These are phyloP conservation scores for Drosophila pectinifera DNA, from an alignment of 1,140 invertebrate species.

Conservation along the genomic window DNA sequence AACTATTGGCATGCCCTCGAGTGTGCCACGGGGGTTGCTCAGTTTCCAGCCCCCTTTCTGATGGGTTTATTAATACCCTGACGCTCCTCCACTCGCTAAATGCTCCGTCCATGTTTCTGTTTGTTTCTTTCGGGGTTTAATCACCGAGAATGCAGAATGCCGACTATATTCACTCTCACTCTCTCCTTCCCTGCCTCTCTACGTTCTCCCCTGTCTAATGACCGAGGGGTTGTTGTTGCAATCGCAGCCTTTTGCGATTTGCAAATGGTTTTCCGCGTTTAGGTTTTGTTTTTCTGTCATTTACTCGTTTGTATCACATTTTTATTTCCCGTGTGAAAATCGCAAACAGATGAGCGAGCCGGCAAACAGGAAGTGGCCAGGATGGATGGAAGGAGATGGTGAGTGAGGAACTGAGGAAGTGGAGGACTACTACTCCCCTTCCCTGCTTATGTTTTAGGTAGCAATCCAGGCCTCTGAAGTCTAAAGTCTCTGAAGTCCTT, in stretches of 20 bases:
- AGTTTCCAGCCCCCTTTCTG: slow-evolving; percentile 57
- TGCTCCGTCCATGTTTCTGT: slow-evolving; percentile 50
- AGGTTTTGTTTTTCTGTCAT: slow-evolving; percentile 77
- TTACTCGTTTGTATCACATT: slow-evolving; percentile 76
- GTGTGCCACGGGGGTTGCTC: slow-evolving; percentile 61
- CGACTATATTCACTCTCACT: slow-evolving; percentile 18
- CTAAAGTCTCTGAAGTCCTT: slow-evolving; percentile 52
- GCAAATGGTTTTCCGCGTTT: slow-evolving; percentile 83
- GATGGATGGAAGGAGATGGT: slow-evolving; percentile 10
- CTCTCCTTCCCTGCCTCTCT: slow-evolving; percentile 14
- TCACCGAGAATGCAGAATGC: slow-evolving; percentile 41
- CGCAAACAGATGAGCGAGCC: slow-evolving; percentile 48
- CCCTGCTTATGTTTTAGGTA: slow-evolving; percentile 24
- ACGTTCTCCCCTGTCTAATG: slow-evolving; percentile 5
- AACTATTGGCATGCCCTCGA: slow-evolving; percentile 61
- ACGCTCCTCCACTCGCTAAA: slow-evolving; percentile 71
- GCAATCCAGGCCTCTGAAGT: slow-evolving; percentile 12
- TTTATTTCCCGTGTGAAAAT: slow-evolving; percentile 83
- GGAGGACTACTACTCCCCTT: slow-evolving; percentile 12
- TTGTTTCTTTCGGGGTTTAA: slow-evolving; percentile 72
- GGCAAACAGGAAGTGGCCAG: slow-evolving; percentile 63
- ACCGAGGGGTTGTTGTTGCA: slow-evolving; percentile 50
- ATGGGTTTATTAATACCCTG: slow-evolving; percentile 74
- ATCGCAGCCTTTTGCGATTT: slow-evolving; percentile 61
- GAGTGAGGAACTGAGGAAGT: slow-evolving; percentile 7